Conservation (phyloP, 2,888 invertebrate species). For the Flabesymbios commensalis region DNA sequence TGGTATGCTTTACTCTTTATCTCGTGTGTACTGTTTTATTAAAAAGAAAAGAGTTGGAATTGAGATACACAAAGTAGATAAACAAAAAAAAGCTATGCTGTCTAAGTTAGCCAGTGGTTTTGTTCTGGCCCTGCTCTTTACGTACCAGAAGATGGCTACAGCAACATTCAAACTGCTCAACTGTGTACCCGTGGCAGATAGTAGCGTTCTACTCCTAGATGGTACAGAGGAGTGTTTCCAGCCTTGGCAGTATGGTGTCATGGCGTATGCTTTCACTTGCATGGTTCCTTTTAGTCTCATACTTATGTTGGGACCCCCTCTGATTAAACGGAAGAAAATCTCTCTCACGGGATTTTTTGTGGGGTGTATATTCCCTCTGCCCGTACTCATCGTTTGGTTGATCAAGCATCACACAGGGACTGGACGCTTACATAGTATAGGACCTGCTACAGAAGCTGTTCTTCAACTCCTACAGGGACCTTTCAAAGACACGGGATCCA, state of each 20-base stretch:
- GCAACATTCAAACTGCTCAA: slow-evolving; percentile 28
- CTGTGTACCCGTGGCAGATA: slow-evolving; percentile 28
- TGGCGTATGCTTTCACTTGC: slow-evolving; percentile 22
- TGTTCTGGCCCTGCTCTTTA: slow-evolving; percentile 25
- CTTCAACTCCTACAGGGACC: slow-evolving; percentile 19
- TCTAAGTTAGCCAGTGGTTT: slow-evolving; percentile 23
- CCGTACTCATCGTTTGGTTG: slow-evolving; percentile 10
- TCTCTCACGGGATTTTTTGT: slow-evolving; percentile 15
- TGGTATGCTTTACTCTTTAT: slow-evolving; percentile 3
- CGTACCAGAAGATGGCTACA: slow-evolving; percentile 29
- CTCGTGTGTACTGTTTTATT: background rate
- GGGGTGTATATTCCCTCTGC: slow-evolving; percentile 21
- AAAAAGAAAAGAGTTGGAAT: no score
- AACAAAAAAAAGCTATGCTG: background rate
- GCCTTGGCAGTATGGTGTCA: slow-evolving; percentile 28
- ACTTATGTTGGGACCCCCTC: slow-evolving; percentile 22
- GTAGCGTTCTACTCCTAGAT: slow-evolving; percentile 24
- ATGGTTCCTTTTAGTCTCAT: slow-evolving; percentile 28
- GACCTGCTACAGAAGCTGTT: slow-evolving; percentile 12
- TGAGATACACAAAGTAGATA: no score
- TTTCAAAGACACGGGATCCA: slow-evolving; percentile 11
- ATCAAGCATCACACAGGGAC: background rate
- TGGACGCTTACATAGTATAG: background rate
- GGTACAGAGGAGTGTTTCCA: slow-evolving; percentile 21
- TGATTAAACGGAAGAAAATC: slow-evolving; percentile 14